Base-by-base conservation (phyloP, 2,797 vertebrate species). In the Falco biarmicus region DNA sequence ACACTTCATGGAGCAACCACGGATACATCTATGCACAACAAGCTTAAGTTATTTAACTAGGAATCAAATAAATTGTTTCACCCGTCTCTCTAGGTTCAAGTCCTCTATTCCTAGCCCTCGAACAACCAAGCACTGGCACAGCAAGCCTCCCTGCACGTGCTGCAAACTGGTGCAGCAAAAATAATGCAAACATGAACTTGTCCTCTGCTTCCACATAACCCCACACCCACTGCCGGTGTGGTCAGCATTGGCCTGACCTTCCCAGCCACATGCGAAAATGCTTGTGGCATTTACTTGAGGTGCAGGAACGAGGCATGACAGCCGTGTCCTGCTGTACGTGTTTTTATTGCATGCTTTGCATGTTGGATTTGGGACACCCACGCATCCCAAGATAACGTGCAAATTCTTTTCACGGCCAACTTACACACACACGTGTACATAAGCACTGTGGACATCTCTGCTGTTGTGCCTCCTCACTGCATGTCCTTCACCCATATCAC, bases 261-360 rank as follows among this genome's bases (percentile, higher is more conserved):
- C 10, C n/a, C 1, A 48, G 21, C n/a, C 7, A 3, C 70, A 0
- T 1, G 0, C 25, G 2, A 5, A 48, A 15, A 25, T 6, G 7
- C 7, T 9, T 0, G 1, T 5, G 54, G 3, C 4, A 0, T 19
- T 28, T 1, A 6, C 47, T 53, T 11, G 1, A 1, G 2, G 47
- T 2, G 21, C 21, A 37, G 82, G 34, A 29, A 2, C 0, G 0
- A 2, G 0, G 15, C 1, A 2, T 2, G 34, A 3, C 20, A 3
- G 32, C 34, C 3, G 0, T 4, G 43, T 31, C n/a, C 53, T 18
- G 39, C 50, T 15, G 32, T 53, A 15, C 1, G 1, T 6, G 29
- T 6, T 8, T 32, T 32, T 17, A 3, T 5, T 2, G 39, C 41
- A 8, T 0, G 4, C 41, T 1, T 31, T 1, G 34, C 39, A 7